A percentile compares a stretch with the other conserved stretches of the same genome.
Evolutionary conservation across 2,797 vertebrate species (phyloP).

Genomic region (Xenentodon cancila): DNA sequence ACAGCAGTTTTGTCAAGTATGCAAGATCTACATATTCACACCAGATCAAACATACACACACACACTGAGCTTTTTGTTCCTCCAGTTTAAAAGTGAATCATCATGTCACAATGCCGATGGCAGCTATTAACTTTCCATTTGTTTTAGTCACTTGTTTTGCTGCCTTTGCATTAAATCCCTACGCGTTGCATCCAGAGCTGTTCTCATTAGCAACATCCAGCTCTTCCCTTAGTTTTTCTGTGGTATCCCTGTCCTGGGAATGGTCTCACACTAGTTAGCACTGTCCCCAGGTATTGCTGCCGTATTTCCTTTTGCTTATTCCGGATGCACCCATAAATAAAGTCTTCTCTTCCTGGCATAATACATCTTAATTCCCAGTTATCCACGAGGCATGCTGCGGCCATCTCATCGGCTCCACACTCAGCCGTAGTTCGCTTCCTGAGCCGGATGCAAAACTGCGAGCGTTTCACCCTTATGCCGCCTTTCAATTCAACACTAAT

Average conservation of each 20-base stretch:
- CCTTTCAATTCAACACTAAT: slow-evolving; percentile 66
- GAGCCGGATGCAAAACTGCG: slow-evolving; percentile 69
- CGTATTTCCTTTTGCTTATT: slow-evolving; percentile 76
- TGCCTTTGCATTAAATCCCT: slow-evolving; percentile 33
- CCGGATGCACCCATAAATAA: slow-evolving; percentile 78
- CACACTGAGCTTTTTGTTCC: neutral
- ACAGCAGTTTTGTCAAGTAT: neutral
- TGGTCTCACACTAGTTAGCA: slow-evolving; percentile 57
- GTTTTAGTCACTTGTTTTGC: slow-evolving; percentile 41
- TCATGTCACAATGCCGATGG: slow-evolving; percentile 19
- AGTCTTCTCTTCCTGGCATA: slow-evolving; percentile 73
- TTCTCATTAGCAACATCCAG: slow-evolving; percentile 64
- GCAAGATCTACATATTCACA: slow-evolving; percentile 7
- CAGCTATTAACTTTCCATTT: slow-evolving; percentile 48
- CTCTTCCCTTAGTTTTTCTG: slow-evolving; percentile 46
- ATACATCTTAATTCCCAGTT: slow-evolving; percentile 75
- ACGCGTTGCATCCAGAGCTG: slow-evolving; percentile 13
- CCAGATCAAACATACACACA: slow-evolving; percentile 29
- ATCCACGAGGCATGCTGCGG: slow-evolving; percentile 68
- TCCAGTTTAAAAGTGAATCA: slow-evolving; percentile 22
- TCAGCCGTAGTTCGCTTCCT: slow-evolving; percentile 65
- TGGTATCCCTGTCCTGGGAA: slow-evolving; percentile 64
- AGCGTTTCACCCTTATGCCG: slow-evolving; percentile 66
- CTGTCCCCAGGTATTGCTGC: slow-evolving; percentile 71
- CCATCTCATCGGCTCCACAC: slow-evolving; percentile 41